Percentiles rank a stretch among this genome's conserved stretches.
Evolutionary conservation across 1,140 invertebrate genomes (phyloP).

Genomic region (Bombus soroeensis): DNA sequence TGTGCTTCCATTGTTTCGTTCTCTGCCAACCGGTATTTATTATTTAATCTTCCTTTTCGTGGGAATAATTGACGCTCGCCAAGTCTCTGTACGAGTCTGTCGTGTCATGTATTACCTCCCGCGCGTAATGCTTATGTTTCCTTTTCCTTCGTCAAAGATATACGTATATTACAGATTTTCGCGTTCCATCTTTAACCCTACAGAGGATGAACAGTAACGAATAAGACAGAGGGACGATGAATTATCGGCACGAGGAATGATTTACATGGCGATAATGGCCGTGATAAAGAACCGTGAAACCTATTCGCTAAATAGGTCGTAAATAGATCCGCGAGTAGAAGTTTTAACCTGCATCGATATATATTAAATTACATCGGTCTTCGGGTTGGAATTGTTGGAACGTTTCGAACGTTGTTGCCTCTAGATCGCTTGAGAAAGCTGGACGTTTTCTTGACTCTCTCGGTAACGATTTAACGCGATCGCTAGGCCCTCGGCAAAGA

Average conservation of each 20-base stretch:
- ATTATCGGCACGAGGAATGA: not conserved
- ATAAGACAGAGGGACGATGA: not conserved
- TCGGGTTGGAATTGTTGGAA: not conserved
- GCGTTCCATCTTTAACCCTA: not conserved
- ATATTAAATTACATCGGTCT: not conserved
- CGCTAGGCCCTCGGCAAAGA: not conserved
- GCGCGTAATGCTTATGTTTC: not conserved
- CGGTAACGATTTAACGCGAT: not conserved
- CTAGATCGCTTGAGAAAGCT: not conserved
- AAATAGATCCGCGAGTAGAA: not conserved
- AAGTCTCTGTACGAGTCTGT: not conserved
- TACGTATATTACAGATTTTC: not conserved
- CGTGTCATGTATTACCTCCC: not conserved
- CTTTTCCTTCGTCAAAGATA: not conserved
- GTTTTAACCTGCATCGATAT: not conserved
- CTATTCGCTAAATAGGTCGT: not conserved
- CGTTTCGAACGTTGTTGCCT: too few relatives aligned
- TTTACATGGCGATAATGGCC: slow-evolving; percentile 2
- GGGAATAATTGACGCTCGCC: slow-evolving; percentile 34
- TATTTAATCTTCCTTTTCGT: slow-evolving; percentile 38
- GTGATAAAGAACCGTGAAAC: not conserved
- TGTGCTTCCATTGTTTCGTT: slow-evolving; percentile 32
- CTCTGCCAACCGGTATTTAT: slow-evolving; percentile 30
- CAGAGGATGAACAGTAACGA: not conserved
- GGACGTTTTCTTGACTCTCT: not conserved